Conservation (phyloP, 2,888 invertebrate species). For the Machimus rusticus region DNA sequence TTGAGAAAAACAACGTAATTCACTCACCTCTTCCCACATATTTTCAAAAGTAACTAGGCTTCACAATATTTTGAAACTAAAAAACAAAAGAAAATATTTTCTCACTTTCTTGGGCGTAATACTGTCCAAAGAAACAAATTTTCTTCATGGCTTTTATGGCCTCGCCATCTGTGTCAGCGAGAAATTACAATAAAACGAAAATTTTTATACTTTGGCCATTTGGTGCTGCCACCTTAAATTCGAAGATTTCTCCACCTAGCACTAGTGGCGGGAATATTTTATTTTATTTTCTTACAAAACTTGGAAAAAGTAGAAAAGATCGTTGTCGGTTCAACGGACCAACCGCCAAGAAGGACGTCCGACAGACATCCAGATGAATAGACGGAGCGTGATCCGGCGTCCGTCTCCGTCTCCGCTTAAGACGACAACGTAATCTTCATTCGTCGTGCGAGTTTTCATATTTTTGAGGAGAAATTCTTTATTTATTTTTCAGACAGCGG, state of each 20-base stretch:
- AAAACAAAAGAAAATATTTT: conserved; percentile 2
- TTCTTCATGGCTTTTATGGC: not conserved
- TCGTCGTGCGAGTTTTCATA: conserved; percentile 6
- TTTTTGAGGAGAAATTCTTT: not conserved
- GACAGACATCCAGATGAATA: not conserved
- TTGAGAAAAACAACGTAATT: not conserved
- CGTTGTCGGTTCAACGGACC: not conserved
- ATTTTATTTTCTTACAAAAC: not conserved
- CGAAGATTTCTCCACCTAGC: not conserved
- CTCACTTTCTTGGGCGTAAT: not conserved
- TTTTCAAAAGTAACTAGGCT: not conserved
- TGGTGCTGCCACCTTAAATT: conserved; percentile 9
- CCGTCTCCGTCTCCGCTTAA: not conserved
- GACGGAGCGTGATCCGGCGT: not conserved
- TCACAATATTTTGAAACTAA: not conserved
- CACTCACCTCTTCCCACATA: not conserved
- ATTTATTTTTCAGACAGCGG: not conserved
- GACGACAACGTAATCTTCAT: not conserved
- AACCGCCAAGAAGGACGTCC: not conserved
- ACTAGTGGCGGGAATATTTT: not conserved
- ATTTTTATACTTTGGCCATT: not conserved
- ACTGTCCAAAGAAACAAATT: not conserved
- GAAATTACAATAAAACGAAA: conserved; percentile 24
- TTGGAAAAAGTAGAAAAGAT: not conserved
- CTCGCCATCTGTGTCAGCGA: conserved; percentile 29